These are phyloP conservation scores for Spodoptera exigua DNA, from an alignment of 2,888 invertebrate species.

Conservation along the genomic window DNA sequence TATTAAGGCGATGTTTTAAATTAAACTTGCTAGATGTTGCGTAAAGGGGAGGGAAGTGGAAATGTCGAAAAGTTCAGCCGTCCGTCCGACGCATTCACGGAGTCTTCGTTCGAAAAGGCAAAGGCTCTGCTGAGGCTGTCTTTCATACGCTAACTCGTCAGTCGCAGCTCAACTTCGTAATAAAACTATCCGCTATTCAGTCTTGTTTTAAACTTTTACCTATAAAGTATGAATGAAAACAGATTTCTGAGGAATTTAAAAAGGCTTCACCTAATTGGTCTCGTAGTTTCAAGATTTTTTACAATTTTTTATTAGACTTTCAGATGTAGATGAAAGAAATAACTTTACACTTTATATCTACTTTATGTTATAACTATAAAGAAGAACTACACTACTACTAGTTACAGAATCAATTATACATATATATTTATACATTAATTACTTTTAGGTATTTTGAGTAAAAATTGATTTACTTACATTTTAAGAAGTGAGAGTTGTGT, in stretches of 20 bases:
- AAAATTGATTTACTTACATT: too few relatives aligned
- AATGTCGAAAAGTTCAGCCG: slow-evolving; percentile 56
- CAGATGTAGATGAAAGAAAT: too few relatives aligned
- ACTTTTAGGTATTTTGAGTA: too few relatives aligned
- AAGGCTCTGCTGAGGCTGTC: slow-evolving; percentile 23
- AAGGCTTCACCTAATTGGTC: background rate
- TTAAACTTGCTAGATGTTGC: slow-evolving; percentile 76
- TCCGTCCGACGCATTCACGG: slow-evolving; percentile 43
- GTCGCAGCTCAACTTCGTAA: slow-evolving; percentile 35
- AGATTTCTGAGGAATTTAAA: slow-evolving; percentile 3
- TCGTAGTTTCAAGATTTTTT: too few relatives aligned
- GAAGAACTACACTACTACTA: too few relatives aligned
- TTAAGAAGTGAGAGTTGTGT: too few relatives aligned
- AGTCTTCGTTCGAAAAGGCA: slow-evolving; percentile 17
- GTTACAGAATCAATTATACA: too few relatives aligned
- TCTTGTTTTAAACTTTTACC: slow-evolving; percentile 10
- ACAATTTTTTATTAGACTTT: too few relatives aligned
- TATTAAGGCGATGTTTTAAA: slow-evolving; percentile 75
- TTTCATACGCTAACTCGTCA: slow-evolving; percentile 52
- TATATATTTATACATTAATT: too few relatives aligned
- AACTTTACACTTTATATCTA: too few relatives aligned
- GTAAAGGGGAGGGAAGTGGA: slow-evolving; percentile 28
- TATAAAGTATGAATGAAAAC: slow-evolving; percentile 16
- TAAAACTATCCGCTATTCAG: slow-evolving; percentile 40
- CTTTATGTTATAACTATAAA: too few relatives aligned